Conservation (phyloP, 2,888 invertebrate genomes). For the Sycophila texana region DNA sequence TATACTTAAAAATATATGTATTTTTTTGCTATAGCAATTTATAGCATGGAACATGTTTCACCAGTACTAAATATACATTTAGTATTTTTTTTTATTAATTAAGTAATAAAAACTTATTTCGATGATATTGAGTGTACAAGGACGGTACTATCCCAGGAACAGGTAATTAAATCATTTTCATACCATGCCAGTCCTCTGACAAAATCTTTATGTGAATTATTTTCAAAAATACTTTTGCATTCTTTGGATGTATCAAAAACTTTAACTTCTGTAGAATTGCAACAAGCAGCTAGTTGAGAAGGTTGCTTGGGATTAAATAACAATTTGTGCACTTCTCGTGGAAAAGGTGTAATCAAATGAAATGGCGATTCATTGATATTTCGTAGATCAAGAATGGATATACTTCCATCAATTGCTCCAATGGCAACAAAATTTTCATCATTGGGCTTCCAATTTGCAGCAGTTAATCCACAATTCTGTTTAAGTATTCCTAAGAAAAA, state of each 20-base stretch:
- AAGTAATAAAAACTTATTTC: conserved; percentile 11
- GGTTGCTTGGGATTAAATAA: conserved; percentile 71
- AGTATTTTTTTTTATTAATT: neutral
- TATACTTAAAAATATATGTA: too few species aligned
- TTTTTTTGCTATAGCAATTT: too few species aligned
- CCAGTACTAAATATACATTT: neutral
- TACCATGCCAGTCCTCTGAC: conserved; percentile 79
- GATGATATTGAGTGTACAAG: conserved; percentile 62
- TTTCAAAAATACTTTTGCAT: conserved; percentile 73
- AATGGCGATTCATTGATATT: conserved; percentile 72
- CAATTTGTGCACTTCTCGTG: conserved; percentile 72
- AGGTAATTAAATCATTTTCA: conserved; percentile 77
- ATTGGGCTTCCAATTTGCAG: conserved; percentile 74
- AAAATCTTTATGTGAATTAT: conserved; percentile 77
- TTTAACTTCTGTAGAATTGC: conserved; percentile 75
- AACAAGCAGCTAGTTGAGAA: conserved; percentile 76
- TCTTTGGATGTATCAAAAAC: conserved; percentile 73
- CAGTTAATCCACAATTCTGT: conserved; percentile 73
- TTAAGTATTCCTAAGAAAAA: conserved; percentile 73
- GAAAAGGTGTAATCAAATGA: conserved; percentile 68
- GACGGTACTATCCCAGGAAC: conserved; percentile 79
- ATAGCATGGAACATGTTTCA: too few species aligned
- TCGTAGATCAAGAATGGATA: conserved; percentile 77
- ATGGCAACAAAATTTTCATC: conserved; percentile 75
- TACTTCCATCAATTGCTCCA: conserved; percentile 77